Percentiles rank a stretch among this genome's conserved stretches.
phyloP scores from a whole-genome alignment of 2,797 vertebrate species.

The Tenualosa ilisha region DNA sequence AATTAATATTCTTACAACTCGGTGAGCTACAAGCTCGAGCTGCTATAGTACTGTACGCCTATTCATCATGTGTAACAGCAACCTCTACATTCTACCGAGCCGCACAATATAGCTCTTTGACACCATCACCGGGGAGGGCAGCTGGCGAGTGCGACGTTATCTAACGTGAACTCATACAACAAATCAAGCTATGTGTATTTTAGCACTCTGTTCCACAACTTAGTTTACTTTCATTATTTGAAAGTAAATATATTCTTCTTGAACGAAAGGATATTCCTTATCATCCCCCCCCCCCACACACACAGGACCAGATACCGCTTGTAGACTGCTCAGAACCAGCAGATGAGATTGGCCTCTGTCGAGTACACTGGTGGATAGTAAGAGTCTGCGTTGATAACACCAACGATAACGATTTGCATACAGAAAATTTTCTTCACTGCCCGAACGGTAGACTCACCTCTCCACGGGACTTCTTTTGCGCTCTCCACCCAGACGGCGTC shows the following conservation, averaged over 20 bases:
- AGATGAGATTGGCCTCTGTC: not conserved
- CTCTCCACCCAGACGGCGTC: conserved; percentile 44
- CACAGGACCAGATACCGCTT: not conserved
- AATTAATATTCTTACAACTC: conserved; percentile 8
- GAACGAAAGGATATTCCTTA: not conserved
- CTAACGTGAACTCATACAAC: not conserved
- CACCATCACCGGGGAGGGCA: conserved; percentile 37
- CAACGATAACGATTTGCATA: not conserved
- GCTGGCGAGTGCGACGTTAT: conserved; percentile 2
- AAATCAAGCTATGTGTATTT: not conserved
- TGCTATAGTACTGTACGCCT: not conserved
- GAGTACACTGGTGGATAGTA: not conserved
- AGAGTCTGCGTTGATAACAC: not conserved
- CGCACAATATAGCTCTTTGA: conserved; percentile 71
- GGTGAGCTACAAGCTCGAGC: not conserved
- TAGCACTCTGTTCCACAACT: not conserved
- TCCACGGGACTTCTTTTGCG: conserved; percentile 24
- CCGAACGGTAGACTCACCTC: conserved; percentile 31
- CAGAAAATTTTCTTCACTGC: not conserved
- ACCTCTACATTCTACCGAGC: conserved; percentile 45
- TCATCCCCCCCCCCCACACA: not conserved
- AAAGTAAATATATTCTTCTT: not conserved
- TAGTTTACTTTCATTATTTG: conserved; percentile 8
- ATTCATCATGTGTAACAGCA: conserved; percentile 31
- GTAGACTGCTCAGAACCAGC: not conserved